These are phyloP conservation scores for Drosophila kuntzei DNA, from an alignment of 2,888 invertebrate species.

Conservation along the genomic window DNA sequence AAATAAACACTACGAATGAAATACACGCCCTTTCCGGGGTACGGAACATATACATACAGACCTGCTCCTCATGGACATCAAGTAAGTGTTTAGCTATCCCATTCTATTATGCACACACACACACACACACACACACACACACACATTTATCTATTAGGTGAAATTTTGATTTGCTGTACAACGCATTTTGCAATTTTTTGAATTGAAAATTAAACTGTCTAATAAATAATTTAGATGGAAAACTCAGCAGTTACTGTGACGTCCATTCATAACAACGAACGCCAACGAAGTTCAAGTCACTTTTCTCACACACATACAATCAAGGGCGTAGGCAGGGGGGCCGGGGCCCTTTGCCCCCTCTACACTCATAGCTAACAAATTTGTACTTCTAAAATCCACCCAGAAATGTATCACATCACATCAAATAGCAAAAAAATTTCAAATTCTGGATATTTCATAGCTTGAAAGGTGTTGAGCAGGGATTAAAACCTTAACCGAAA, in stretches of 20 bases:
- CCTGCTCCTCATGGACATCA: conserved; percentile 1
- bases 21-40: not conserved
- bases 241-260: conserved; percentile 41
- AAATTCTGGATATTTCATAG: no score
- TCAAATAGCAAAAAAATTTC: no score
- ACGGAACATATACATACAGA: conserved; percentile 5
- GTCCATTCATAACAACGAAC: conserved; percentile 41
- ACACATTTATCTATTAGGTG: conserved; percentile 16
- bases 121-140: not conserved
- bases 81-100: conserved; percentile 4
- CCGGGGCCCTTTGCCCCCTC: no score
- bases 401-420: no score
- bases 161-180: conserved; percentile 39
- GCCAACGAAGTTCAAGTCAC: conserved; percentile 34
- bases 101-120: conserved; percentile 2
- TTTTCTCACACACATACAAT: conserved; percentile 22
- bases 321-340: no score
- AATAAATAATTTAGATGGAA: conserved; percentile 58
- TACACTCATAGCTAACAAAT: no score
- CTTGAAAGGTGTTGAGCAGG: no score
- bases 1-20: not conserved
- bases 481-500: no score
- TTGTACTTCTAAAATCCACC: no score
- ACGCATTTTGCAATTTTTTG: conserved; percentile 47
- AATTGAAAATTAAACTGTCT: conserved; percentile 64